Evolutionary conservation across 2,797 vertebrate genomes (phyloP), one percentile per base, ranked within the genome.

Genomic region (Galagoides demidoff): DNA sequence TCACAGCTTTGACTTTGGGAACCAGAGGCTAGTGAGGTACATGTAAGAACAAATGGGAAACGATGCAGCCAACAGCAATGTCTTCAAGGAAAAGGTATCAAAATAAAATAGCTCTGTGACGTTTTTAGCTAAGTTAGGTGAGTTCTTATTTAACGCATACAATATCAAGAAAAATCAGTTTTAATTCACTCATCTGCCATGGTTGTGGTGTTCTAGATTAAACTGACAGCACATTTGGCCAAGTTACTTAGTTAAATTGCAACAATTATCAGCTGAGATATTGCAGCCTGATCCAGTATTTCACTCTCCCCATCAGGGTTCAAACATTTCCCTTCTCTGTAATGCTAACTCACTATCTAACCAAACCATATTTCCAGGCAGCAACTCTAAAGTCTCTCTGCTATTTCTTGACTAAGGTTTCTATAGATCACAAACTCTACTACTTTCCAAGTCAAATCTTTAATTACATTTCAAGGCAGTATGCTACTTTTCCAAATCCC

Each of bases 61-160:
- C 37, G 77, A 3, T 49, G 34, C 20, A 64, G 39, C 64, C 49
- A 34, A 79, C 5, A 52, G 23, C 2, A 57, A 78, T 90, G 89
- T 93, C n/a, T 90, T 97, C 31, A 39, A 82, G 92, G 43, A 77
- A 89, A 79, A 84, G 2, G 78, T 16, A 81, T 82, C 34, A 31
- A 77, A 68, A 84, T 77, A 52, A 82, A 76, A 70, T 64, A 63
- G 74, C 25, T 78, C 66, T 55, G 4, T 55, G 23, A 7, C 37
- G 57, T 43, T 90, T 74, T 87, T 74, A 82, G 66, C 43, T 74
- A 74, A 57, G 31, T 74, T 82, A 85, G 25, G 17, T 31, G 45
- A 88, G 31, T 25, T 25, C 25, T 92, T 66, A 43, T 49, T 90
- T 92, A 89, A 79, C 17, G n/a, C 17, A 76, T 70, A 27, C 78